These are phyloP conservation scores for Antheraea pernyi DNA, from an alignment of 1,140 invertebrate species.

Conservation along the genomic window DNA sequence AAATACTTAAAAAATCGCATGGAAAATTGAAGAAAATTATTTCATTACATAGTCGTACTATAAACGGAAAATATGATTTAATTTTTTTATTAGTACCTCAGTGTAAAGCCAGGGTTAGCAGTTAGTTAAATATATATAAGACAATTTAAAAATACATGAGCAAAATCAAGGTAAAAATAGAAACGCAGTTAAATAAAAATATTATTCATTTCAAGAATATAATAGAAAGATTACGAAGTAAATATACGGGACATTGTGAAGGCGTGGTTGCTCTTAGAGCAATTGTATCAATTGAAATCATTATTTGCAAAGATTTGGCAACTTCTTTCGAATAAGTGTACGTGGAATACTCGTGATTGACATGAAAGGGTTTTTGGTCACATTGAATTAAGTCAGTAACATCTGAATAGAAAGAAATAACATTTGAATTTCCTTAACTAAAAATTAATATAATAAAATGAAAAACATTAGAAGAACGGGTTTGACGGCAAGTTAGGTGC, in stretches of 20 bases:
- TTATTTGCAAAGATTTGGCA: slow-evolving; percentile 11
- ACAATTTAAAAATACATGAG: no score
- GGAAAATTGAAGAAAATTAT: no score
- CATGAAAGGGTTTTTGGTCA: not conserved
- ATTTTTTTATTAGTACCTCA: no score
- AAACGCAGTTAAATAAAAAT: not conserved
- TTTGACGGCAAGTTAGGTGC: not conserved
- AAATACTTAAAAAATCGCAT: no score
- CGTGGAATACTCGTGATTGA: not conserved
- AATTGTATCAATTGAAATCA: slow-evolving; percentile 48
- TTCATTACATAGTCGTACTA: no score
- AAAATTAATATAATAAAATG: no score
- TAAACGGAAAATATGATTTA: no score
- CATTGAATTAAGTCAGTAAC: slow-evolving; percentile 3
- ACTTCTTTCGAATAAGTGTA: slow-evolving; percentile 3
- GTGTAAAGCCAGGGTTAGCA: no score
- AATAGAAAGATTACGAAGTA: not conserved
- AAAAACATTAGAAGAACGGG: not conserved
- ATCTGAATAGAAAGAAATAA: not conserved
- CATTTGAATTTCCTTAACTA: not conserved
- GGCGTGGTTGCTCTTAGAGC: slow-evolving; percentile 12
- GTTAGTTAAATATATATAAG: no score
- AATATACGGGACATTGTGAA: not conserved
- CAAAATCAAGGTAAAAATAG: not conserved
- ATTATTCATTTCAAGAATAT: not conserved